A percentile compares a stretch with the other conserved stretches of the same genome.
These are phyloP conservation scores for Corythornis vintsioides DNA, from an alignment of 2,113 vertebrate genomes.

Conservation along the genomic window DNA sequence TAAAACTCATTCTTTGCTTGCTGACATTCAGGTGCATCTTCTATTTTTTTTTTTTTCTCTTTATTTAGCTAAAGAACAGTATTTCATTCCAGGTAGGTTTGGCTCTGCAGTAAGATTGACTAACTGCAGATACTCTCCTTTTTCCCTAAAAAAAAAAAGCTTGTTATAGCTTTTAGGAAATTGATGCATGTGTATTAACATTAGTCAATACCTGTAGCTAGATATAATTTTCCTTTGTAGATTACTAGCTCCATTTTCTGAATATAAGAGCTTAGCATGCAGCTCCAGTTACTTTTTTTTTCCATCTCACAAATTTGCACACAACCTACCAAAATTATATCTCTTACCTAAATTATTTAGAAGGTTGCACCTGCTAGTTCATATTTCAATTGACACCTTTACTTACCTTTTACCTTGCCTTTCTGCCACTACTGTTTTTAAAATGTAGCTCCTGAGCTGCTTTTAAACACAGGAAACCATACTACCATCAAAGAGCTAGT, in stretches of 20 bases:
- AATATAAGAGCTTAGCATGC: slow-evolving; percentile 78
- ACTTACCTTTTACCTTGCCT: slow-evolving; percentile 47
- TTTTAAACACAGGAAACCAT: slow-evolving; percentile 76
- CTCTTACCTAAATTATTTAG: slow-evolving; percentile 35
- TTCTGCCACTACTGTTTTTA: slow-evolving; percentile 71
- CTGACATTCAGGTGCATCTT: slow-evolving; percentile 87
- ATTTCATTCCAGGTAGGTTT: slow-evolving; percentile 99
- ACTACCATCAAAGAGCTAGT: slow-evolving; percentile 73
- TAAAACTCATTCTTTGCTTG: slow-evolving; percentile 79
- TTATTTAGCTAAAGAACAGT: slow-evolving; percentile 98
- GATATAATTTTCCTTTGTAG: slow-evolving; percentile 56
- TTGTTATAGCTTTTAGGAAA: slow-evolving; percentile 66
- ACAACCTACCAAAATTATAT: slow-evolving; percentile 33
- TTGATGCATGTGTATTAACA: slow-evolving; percentile 76
- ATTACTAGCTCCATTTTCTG: slow-evolving; percentile 60
- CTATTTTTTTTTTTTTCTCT: slow-evolving; percentile 79
- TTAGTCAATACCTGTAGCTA: slow-evolving; percentile 57
- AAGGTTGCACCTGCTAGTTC: slow-evolving; percentile 61
- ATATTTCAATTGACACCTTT: slow-evolving; percentile 31
- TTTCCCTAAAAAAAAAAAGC: slow-evolving; percentile 51
- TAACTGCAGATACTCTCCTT: slow-evolving; percentile 71
- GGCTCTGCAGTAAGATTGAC: slow-evolving; percentile 76
- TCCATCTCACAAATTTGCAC: slow-evolving; percentile 36
- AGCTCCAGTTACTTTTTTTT: slow-evolving; percentile 61
- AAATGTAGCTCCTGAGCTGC: slow-evolving; percentile 74